Base-by-base conservation (phyloP, 2,113 vertebrate species). In the Tamias sibiricus region DNA sequence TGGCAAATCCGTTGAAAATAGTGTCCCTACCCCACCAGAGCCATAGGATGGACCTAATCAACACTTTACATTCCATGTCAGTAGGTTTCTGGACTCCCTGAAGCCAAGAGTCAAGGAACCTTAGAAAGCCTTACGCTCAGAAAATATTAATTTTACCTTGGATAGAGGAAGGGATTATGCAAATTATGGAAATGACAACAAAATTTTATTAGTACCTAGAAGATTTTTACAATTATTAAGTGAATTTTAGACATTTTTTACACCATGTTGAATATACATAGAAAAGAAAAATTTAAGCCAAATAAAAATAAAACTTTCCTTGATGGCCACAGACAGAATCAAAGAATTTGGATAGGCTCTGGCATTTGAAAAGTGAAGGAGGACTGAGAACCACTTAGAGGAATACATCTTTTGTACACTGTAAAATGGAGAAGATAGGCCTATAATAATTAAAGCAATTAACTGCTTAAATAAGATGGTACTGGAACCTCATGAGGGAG, bases 141-240 rank as follows among this genome's bases (percentile, higher is more conserved):
- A 35, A 22, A 59, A 59, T 59, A 59, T 26, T 59, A 26, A 8
- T 68, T 42, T 95, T 95, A 54, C 5, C 30, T 30, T 80, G 20
- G 16, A 8, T 82, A 13, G 26, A 30, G 20, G 3, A 80, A 1
- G 19, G 19, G 35, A 64, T 80, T 93, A 80, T 54, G 42, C 28
- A 86, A 88, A 94, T 17, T 26, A 91, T 59, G 32, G 62, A 47
- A 32, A 72, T 83, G 13, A 71, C 16, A 94, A 52, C 30, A 92
- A 22, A 77, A 83, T 77, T 62, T 89, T 64, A 92, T 97, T 68
- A 94, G 81, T 32, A 68, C 13, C 17, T 80, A 69, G 19, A 89
- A 17, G 92, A 74, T 52, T 90, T 97, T 49, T 26, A 35, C 54
- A n/a, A n/a, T n/a, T n/a, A n/a, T 87, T 94, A 64, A 87, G n/a